A percentile compares a stretch with the other conserved stretches of the same genome.
These are phyloP conservation scores for Quadriops clusia DNA, from an alignment of 2,888 invertebrate species.

Conservation along the genomic window DNA sequence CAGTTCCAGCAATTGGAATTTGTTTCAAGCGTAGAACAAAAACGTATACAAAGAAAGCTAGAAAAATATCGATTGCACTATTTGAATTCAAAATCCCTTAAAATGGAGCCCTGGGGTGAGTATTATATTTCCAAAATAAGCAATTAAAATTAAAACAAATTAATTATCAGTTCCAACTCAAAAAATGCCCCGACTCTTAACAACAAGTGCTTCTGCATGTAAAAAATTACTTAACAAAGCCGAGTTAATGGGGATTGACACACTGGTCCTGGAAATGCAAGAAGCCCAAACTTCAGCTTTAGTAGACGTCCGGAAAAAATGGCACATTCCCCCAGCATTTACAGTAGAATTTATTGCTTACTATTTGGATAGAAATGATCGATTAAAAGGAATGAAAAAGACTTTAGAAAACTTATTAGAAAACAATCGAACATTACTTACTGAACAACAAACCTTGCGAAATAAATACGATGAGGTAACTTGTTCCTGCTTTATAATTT, in stretches of 20 bases:
- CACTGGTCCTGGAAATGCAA: constrained; percentile 66
- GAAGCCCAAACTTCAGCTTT: constrained; percentile 72
- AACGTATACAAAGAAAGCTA: constrained; percentile 69
- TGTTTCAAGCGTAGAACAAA: constrained; percentile 53
- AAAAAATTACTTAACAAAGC: constrained; percentile 73
- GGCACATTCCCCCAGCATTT: constrained; percentile 90
- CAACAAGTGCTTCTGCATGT: constrained; percentile 83
- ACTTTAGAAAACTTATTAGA: constrained; percentile 63
- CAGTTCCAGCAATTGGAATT: constrained; percentile 50
- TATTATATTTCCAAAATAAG: constrained; percentile 13
- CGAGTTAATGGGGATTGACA: constrained; percentile 82
- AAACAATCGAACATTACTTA: constrained; percentile 60
- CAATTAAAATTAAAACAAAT: constrained; percentile 4
- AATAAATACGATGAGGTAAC: constrained; percentile 67
- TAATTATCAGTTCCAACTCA: constrained; percentile 70
- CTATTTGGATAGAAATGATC: constrained; percentile 77
- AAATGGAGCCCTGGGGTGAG: constrained; percentile 77
- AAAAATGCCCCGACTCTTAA: constrained; percentile 83
- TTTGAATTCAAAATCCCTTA: constrained; percentile 56
- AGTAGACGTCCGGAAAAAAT: constrained; percentile 80
- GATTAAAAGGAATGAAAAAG: constrained; percentile 66
- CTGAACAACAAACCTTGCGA: constrained; percentile 66
- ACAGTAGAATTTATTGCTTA: constrained; percentile 91
- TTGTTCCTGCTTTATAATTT: constrained; percentile 1
- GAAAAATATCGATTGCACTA: constrained; percentile 78